Evolutionary conservation across 2,113 vertebrate genomes (phyloP), one percentile per base, ranked within the genome.

Genomic region (Tonatia bakeri): DNA sequence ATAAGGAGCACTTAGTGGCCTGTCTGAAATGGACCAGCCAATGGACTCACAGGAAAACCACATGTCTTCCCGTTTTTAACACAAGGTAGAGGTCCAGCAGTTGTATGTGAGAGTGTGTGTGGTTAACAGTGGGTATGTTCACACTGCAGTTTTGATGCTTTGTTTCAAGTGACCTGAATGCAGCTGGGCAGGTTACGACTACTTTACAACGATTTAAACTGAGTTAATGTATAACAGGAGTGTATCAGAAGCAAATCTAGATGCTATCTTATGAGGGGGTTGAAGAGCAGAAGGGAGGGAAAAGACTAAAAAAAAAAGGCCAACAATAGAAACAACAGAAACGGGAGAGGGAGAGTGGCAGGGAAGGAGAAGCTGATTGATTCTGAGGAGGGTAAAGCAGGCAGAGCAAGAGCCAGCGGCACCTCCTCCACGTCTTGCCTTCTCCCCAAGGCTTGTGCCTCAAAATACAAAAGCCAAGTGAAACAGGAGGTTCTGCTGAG

Each of bases 11-110:
- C n/a, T n/a, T n/a, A 47, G 36, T 47, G 20, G n/a, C 15, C 40
- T 95, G 40, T 70, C 19, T 87, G 38, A 87, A 96, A 94, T 16
- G 43, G 19, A 83, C 79, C 84, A 80, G 45, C 67, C 94, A 92
- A 79, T 52, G 24, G 40, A 47, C 38, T 67, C 69, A 40, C 4
- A n/a, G 11, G 22, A 26, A 54, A 87, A 20, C 1, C 33, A 79
- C 11, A 61, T 7, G 33, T 36, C 52, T 85, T 88, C 91, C 67
- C 70, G 22, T 79, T 91, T 91, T 94, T 56, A 90, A 67, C 54
- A 87, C 47, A 90, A 75, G 11, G 14, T 26, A 80, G 36, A 69
- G 16, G 4, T 28, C 45, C 36, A 69, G 33, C 15, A 43, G 36
- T 15, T 47, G 7, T 26, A 7, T 1, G 1, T 43, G 6, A 65